phyloP scores from a whole-genome alignment of 2,888 invertebrate species.

The Andrena bicolor region DNA sequence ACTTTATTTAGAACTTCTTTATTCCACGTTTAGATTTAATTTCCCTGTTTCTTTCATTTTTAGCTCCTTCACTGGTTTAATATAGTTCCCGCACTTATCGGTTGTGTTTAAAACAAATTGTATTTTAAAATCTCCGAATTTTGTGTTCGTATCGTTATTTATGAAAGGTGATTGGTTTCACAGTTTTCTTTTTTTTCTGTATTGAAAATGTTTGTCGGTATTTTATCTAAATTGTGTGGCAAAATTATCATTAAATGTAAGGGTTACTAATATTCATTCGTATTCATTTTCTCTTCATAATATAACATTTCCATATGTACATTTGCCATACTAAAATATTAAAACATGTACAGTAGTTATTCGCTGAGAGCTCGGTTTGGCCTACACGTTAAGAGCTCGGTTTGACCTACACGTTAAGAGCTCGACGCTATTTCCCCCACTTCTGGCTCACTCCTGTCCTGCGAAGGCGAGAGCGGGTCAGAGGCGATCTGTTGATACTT shows the following conservation, averaged over 20 bases:
- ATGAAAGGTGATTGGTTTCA: neutral
- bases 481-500: too few relatives aligned
- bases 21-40: neutral
- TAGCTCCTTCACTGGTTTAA: neutral
- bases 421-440: too few relatives aligned
- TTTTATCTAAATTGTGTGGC: neutral
- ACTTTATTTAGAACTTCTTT: conserved; percentile 15
- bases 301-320: neutral
- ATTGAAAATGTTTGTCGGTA: conserved; percentile 1
- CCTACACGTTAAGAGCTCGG: too few relatives aligned
- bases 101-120: neutral
- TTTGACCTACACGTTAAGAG: too few relatives aligned
- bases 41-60: conserved; percentile 9
- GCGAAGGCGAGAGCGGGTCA: too few relatives aligned
- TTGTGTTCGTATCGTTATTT: neutral
- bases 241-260: neutral
- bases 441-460: too few relatives aligned
- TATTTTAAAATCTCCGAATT: neutral
- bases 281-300: neutral
- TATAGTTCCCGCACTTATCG: neutral
- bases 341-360: too few relatives aligned
- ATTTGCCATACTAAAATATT: too few relatives aligned
- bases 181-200: neutral
- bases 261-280: neutral
- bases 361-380: too few relatives aligned